Evolutionary conservation across 2,888 invertebrate genomes (phyloP).

Genomic region (Siphlonurus alternatus): DNA sequence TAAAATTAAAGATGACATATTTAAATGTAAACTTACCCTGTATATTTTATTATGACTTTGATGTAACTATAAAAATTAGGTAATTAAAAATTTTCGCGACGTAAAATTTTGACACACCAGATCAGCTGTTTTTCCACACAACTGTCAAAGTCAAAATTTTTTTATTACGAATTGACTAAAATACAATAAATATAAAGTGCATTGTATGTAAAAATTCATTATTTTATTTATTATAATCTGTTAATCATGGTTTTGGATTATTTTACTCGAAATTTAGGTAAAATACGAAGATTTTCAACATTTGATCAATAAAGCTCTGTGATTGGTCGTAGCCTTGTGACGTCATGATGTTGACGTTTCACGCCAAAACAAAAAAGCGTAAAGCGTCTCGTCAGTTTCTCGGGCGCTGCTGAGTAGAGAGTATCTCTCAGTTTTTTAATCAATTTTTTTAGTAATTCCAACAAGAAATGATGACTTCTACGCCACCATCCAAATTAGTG

Average conservation of each 20-base stretch:
- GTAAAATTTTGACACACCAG: background rate
- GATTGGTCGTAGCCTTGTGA: background rate
- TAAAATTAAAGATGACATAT: too few relatives aligned
- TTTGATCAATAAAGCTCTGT: background rate
- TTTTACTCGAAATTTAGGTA: background rate
- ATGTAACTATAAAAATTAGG: background rate
- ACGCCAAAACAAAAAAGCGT: background rate
- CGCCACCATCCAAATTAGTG: background rate
- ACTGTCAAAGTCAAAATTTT: background rate
- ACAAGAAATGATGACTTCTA: constrained; percentile 2
- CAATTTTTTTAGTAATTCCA: background rate
- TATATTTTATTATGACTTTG: background rate
- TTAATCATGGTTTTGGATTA: background rate
- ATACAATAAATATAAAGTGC: too few relatives aligned
- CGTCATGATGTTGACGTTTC: constrained; percentile 1
- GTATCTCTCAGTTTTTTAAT: background rate
- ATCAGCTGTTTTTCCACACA: background rate
- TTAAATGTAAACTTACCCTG: background rate
- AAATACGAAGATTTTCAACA: too few relatives aligned
- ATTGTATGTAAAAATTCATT: background rate
- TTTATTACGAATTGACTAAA: background rate
- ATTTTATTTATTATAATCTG: background rate
- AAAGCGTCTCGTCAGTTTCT: background rate
- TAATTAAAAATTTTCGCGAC: background rate
- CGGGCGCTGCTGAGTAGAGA: background rate